Evolutionary conservation across 2,888 invertebrate genomes (phyloP).

Genomic region (Papilio gigon): DNA sequence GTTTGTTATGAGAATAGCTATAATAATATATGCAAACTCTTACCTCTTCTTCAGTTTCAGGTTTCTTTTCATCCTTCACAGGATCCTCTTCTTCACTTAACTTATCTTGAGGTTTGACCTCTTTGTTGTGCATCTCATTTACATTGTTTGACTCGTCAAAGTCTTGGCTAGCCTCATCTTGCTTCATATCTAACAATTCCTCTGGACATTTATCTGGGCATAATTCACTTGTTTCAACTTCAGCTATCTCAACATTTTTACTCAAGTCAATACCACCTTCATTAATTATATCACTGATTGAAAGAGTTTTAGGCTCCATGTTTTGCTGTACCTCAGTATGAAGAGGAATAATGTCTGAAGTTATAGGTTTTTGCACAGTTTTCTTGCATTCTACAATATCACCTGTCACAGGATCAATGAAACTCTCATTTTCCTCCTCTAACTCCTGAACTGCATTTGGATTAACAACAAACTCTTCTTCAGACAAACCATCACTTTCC

Average conservation of each 20-base stretch:
- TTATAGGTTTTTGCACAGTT: conserved; percentile 47
- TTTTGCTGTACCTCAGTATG: conserved; percentile 39
- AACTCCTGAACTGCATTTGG: conserved; percentile 75
- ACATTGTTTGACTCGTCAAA: conserved; percentile 84
- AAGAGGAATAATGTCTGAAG: conserved; percentile 41
- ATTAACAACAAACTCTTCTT: conserved; percentile 77
- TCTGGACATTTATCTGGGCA: conserved; percentile 73
- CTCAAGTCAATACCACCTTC: conserved; percentile 74
- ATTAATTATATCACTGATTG: conserved; percentile 78
- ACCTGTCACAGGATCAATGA: conserved; percentile 79
- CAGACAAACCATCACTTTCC: conserved; percentile 79
- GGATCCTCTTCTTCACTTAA: conserved; percentile 57
- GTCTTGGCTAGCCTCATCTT: conserved; percentile 73
- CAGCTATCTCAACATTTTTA: conserved; percentile 78
- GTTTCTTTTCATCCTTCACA: conserved; percentile 59
- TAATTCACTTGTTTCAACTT: conserved; percentile 73
- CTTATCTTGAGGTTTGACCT: conserved; percentile 71
- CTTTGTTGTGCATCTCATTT: conserved; percentile 84
- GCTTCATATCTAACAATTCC: conserved; percentile 70
- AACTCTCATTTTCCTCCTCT: conserved; percentile 77
- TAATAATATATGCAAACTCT: conserved; percentile 35
- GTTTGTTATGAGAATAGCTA: neutral
- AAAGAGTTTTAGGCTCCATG: conserved; percentile 70
- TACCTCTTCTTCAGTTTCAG: conserved; percentile 76
- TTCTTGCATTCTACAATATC: conserved; percentile 69